Evolutionary conservation across 2,888 invertebrate species (phyloP), one percentile per base, ranked within the genome.

Genomic region (Tachina lurida): DNA sequence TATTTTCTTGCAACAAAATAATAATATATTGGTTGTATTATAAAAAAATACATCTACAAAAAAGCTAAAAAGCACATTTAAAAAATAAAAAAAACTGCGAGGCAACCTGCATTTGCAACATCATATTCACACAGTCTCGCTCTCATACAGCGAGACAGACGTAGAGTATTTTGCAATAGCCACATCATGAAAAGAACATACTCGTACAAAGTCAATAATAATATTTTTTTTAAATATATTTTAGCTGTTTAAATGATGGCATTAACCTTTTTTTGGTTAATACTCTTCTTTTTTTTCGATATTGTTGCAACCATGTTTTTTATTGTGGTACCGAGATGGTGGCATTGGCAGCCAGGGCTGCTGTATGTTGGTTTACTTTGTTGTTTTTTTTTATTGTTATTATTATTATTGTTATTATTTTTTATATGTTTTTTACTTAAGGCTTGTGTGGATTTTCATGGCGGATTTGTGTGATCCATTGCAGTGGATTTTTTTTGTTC

Each of bases 401-500:
- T 71, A 70, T 62, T 31, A 31, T 31, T 31, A 31, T 31, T 31
- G 31, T 31, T 31, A 31, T 31, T 31, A 31, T 31, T 31, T 31
- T 31, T 31, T 31, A 31, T 31, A 31, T 31, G 31, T 31, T 31
- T 31, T 31, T 60, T 47, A 31, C 31, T 54, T 49, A 19, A n/a
- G 73, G 41, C 49, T 73, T 79, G 17, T 12, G 62, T 73, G 83
- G 86, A 87, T 85, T 87, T 91, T 91, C 91, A 91, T 90, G 90
- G 90, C 89, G 89, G 90, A 91, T 91, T 91, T 91, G 90, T 91
- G 89, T 91, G 91, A 91, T 91, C 90, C 90, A 89, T 88, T 91
- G 90, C 90, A 90, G 89, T 90, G 87, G 89, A 45, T 88, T 89
- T 87, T 88, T 89, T 86, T 31, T n/a, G 39, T n/a, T 71, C 12